Base-by-base conservation (phyloP, 1,140 invertebrate species). In the Listronotus oregonensis region DNA sequence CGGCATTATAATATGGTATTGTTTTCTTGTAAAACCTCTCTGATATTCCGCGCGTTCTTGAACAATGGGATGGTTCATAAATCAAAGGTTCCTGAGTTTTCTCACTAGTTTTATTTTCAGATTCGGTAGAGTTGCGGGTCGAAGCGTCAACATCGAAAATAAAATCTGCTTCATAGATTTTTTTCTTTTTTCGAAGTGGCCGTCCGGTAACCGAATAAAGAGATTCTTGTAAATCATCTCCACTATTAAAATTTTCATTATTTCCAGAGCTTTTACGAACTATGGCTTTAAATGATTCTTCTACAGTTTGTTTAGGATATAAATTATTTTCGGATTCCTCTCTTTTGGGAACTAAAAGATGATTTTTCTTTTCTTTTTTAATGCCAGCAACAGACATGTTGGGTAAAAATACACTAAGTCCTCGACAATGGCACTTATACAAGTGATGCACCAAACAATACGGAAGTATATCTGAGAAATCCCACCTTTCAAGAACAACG, bases 371-470 rank as follows among this genome's bases (percentile, higher is more conserved):
- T 50, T 50, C 17, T 6, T 21, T 50, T 49, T 12, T 50, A 27
- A 27, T 27, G 21, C 21, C 21, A 1, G 2, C 47, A 10, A 18
- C 21, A 6, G 21, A 10, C 6, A 31, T 1, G 0, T 21, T 21
- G 7, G 14, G 5, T 32, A 5, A 14, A 52, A 52, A 52, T 8
- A 10, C 37, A 31, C 32, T 43, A 12, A n/a, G 18, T 4, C 39
- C 71, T 61, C 63, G 69, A 65, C 78, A 80, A 43, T 71, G 65
- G 71, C 79, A 80, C 46, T 72, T 68, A 46, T 80, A 75, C 31
- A 75, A 43, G 46, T 70, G 46, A 60, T 80, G 79, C 18, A 70
- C 67, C 57, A 78, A 68, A 54, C 79, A 80, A 64, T 69, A 79
- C 3, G 75, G 76, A 15, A 72, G 51, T n/a, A 80, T 57, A 18